Percentiles rank a stretch among this genome's conserved stretches.
phyloP scores from a whole-genome alignment of 2,888 invertebrate genomes.

The Apamea epomidion region DNA sequence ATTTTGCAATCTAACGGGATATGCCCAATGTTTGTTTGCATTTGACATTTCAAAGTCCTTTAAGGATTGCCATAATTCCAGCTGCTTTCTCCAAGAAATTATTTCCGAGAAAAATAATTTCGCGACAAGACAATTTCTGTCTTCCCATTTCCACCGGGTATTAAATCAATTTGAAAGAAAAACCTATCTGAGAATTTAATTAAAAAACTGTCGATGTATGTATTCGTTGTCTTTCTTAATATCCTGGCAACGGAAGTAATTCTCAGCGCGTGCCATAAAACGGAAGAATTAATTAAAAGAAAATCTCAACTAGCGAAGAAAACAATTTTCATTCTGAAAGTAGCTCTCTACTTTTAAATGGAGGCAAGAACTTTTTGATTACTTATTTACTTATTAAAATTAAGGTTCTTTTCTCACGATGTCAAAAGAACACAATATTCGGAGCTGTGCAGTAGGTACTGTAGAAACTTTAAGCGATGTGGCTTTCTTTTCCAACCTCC shows the following conservation, averaged over 20 bases:
- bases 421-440: background rate
- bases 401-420: background rate
- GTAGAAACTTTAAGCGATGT: too few relatives aligned
- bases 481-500: too few relatives aligned
- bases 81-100: background rate
- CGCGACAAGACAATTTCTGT: background rate
- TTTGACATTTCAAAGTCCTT: background rate
- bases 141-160: conserved; percentile 10
- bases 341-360: background rate
- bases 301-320: conserved; percentile 4
- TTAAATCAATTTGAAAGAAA: conserved; percentile 16
- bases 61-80: background rate
- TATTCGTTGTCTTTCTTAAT: conserved; percentile 30
- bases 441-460: background rate
- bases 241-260: conserved; percentile 53
- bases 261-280: conserved; percentile 21
- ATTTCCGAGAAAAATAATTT: background rate
- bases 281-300: conserved; percentile 33
- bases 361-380: background rate
- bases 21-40: background rate
- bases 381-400: conserved; percentile 9
- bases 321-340: background rate
- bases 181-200: conserved; percentile 24
- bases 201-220: conserved; percentile 18
- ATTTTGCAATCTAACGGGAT: background rate